A percentile compares a stretch with the other conserved stretches of the same genome.
phyloP scores from a whole-genome alignment of 2,888 invertebrate species.

The Dendrolimus houi region DNA sequence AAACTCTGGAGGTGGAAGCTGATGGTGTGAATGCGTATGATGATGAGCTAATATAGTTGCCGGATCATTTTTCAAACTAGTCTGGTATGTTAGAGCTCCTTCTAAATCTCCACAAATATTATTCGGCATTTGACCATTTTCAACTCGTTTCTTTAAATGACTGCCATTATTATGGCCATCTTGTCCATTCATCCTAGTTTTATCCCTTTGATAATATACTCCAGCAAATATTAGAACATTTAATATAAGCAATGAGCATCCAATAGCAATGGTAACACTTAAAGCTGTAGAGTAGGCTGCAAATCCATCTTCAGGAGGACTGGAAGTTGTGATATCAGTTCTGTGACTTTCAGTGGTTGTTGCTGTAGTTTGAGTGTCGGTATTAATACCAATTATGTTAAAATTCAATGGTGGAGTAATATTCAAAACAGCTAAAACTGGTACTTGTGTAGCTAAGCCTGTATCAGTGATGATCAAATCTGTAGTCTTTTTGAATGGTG shows the following conservation, averaged over 20 bases:
- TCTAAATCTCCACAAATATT: slow-evolving; percentile 92
- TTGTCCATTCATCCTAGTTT: slow-evolving; percentile 82
- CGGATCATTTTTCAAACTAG: slow-evolving; percentile 80
- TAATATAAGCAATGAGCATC: slow-evolving; percentile 92
- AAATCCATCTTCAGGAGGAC: slow-evolving; percentile 89
- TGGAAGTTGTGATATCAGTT: slow-evolving; percentile 64
- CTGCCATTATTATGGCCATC: slow-evolving; percentile 69
- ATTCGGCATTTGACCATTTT: slow-evolving; percentile 92
- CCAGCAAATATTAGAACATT: slow-evolving; percentile 96
- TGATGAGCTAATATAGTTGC: slow-evolving; percentile 85
- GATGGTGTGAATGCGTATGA: slow-evolving; percentile 85
- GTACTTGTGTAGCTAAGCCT: slow-evolving; percentile 54
- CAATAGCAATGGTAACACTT: slow-evolving; percentile 95
- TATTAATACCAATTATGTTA: slow-evolving; percentile 54
- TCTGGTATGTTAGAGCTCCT: slow-evolving; percentile 66
- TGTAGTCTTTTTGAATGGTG: slow-evolving; percentile 74
- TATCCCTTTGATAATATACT: slow-evolving; percentile 94
- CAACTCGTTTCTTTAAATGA: slow-evolving; percentile 82
- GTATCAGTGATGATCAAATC: slow-evolving; percentile 62
- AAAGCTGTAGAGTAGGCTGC: slow-evolving; percentile 93
- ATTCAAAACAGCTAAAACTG: slow-evolving; percentile 52
- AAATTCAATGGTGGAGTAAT: slow-evolving; percentile 62
- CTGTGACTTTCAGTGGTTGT: slow-evolving; percentile 45
- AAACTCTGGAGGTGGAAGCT: slow-evolving; percentile 89
- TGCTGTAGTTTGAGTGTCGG: slow-evolving; percentile 47